A percentile compares a stretch with the other conserved stretches of the same genome.
Conservation (phyloP, 2,888 invertebrate species). For the Poecilobothrus nobilitatus region DNA sequence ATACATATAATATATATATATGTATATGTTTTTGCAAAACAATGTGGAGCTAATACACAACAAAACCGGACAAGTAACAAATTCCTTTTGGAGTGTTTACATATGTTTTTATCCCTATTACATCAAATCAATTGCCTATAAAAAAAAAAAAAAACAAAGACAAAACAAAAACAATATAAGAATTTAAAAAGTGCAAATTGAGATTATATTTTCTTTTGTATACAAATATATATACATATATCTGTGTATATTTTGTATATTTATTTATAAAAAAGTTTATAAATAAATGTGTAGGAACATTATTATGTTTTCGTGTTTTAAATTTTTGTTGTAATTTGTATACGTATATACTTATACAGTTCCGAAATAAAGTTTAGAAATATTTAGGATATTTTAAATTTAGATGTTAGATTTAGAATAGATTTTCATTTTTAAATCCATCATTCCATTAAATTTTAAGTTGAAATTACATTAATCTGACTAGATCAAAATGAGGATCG, state of each 20-base stretch:
- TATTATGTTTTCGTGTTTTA: background rate
- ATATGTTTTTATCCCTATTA: conserved; percentile 3
- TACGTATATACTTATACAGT: too few relatives aligned
- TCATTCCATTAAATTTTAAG: too few relatives aligned
- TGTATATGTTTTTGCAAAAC: too few relatives aligned
- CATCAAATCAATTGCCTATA: conserved; percentile 6
- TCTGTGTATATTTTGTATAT: too few relatives aligned
- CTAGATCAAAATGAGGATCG: too few relatives aligned
- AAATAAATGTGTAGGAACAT: conserved; percentile 1
- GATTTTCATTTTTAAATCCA: too few relatives aligned
- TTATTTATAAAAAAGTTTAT: background rate
- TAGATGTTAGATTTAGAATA: too few relatives aligned
- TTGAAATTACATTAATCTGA: too few relatives aligned
- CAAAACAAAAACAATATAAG: background rate
- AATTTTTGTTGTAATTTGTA: too few relatives aligned
- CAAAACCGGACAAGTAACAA: background rate
- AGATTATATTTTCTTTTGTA: background rate
- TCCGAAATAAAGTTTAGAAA: too few relatives aligned
- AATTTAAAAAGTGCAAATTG: conserved; percentile 1
- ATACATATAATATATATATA: background rate
- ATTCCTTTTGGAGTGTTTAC: conserved; percentile 4
- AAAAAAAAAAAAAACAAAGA: background rate
- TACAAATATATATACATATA: background rate
- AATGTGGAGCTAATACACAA: background rate
- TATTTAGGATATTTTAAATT: too few relatives aligned